Evolutionary conservation across 2,888 invertebrate species (phyloP).

Genomic region (Agapostemon virescens): DNA sequence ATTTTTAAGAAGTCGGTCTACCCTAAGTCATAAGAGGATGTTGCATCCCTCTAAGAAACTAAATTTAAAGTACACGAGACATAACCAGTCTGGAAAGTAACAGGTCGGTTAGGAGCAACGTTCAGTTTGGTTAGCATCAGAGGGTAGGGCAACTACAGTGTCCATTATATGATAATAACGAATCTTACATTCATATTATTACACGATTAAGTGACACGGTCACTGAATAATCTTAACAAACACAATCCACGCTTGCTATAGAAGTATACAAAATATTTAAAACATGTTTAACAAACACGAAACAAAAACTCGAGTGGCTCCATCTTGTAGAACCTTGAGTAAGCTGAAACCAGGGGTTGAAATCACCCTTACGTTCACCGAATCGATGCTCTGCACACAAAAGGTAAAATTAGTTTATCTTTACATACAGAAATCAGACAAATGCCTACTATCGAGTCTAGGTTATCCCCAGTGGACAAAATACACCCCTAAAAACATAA

Average conservation of each 20-base stretch:
- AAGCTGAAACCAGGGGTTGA: constrained; percentile 13
- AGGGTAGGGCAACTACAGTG: background rate
- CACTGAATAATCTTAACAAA: background rate
- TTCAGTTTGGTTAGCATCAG: background rate
- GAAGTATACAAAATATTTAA: background rate
- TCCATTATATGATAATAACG: background rate
- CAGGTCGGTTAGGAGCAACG: no score
- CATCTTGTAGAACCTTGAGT: constrained; percentile 21
- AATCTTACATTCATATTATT: background rate
- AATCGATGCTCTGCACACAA: background rate
- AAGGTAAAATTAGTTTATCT: background rate
- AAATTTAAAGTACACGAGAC: no score
- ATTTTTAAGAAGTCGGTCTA: no score
- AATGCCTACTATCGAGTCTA: no score
- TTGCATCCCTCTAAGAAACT: background rate
- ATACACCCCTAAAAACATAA: no score
- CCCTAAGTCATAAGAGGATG: no score
- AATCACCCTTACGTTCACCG: background rate
- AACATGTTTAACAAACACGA: background rate
- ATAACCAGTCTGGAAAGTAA: no score
- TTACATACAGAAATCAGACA: no score
- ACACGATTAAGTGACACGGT: background rate
- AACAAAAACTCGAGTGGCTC: constrained; percentile 2
- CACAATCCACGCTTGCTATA: background rate
- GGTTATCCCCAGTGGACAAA: no score